Conservation (phyloP, 37 sponge, comb jelly and placozoan genomes). For the Halichondria panicea region DNA sequence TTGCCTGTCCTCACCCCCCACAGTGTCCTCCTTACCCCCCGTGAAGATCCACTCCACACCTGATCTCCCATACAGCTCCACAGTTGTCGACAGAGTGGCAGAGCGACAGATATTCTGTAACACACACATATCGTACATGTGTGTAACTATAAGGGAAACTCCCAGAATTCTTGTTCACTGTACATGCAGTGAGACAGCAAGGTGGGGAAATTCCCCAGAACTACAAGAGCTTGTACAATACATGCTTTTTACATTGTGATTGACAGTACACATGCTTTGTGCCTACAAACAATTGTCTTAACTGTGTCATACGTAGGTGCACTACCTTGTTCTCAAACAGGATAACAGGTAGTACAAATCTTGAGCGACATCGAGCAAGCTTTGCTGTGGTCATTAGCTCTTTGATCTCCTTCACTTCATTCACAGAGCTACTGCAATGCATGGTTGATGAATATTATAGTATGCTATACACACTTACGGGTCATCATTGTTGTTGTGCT, state of each 20-base stretch:
- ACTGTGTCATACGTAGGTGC: not conserved
- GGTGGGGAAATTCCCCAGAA: too few species aligned
- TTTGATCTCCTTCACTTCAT: conserved; percentile 32
- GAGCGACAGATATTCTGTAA: conserved; percentile 83
- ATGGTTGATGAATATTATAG: not conserved
- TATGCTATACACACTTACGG: not conserved
- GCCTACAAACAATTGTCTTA: too few species aligned
- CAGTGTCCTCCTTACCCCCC: conserved; percentile 19
- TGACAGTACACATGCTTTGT: conserved; percentile 1
- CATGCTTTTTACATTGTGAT: not conserved
- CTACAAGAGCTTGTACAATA: too few species aligned
- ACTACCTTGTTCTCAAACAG: conserved; percentile 81
- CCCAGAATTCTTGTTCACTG: not conserved
- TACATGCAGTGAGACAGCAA: too few species aligned
- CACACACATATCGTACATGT: conserved; percentile 3
- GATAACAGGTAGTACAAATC: conserved; percentile 94
- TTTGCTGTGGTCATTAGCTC: conserved; percentile 76
- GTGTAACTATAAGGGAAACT: conserved; percentile 3
- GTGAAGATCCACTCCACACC: conserved; percentile 86
- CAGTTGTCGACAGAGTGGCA: conserved; percentile 84
- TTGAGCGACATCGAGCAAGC: conserved; percentile 82
- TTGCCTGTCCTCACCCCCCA: conserved; percentile 8
- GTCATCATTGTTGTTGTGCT: not conserved
- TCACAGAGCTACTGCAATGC: not conserved
- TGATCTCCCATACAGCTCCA: conserved; percentile 83